Evolutionary conservation across 30 jellyfish, hydroid and myxozoan species (phyloP).

Genomic region (Hydractinia symbiolongicarpus): DNA sequence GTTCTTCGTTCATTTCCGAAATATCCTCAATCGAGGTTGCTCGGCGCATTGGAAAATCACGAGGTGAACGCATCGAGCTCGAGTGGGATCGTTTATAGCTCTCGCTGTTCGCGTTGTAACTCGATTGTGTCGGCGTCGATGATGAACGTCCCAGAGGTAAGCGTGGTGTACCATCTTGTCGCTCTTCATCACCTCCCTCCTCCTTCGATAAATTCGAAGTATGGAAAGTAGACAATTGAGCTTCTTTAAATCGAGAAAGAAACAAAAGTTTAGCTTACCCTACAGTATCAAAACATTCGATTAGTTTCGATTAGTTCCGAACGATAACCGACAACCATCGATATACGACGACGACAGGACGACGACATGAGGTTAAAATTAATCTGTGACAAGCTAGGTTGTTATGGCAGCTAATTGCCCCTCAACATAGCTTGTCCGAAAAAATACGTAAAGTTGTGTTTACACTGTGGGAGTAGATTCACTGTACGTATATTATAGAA

Average conservation of each 20-base stretch:
- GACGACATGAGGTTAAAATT: background rate
- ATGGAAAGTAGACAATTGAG: constrained; percentile 9
- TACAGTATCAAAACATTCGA: background rate
- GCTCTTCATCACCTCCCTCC: background rate
- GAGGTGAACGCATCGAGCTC: constrained; percentile 8
- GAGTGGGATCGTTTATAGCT: constrained; percentile 12
- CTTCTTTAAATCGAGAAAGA: background rate
- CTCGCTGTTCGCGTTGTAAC: background rate
- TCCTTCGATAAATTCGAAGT: constrained; percentile 18
- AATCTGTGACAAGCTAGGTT: background rate
- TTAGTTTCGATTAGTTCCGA: constrained; percentile 6
- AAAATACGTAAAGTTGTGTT: no score
- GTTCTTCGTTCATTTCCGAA: constrained; percentile 2
- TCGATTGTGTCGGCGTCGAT: background rate
- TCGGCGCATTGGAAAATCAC: constrained; percentile 15
- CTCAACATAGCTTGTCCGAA: no score
- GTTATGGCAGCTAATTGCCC: no score
- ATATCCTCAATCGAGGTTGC: constrained; percentile 16
- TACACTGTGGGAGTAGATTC: no score
- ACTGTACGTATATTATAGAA: no score
- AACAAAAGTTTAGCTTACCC: background rate
- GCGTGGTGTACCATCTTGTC: background rate
- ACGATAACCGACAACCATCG: background rate
- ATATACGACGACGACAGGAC: no score
- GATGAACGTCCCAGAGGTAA: constrained; percentile 3